Evolutionary conservation across 1,140 invertebrate genomes (phyloP), one percentile per base, ranked within the genome.

Genomic region (Epicauta chinensis): DNA sequence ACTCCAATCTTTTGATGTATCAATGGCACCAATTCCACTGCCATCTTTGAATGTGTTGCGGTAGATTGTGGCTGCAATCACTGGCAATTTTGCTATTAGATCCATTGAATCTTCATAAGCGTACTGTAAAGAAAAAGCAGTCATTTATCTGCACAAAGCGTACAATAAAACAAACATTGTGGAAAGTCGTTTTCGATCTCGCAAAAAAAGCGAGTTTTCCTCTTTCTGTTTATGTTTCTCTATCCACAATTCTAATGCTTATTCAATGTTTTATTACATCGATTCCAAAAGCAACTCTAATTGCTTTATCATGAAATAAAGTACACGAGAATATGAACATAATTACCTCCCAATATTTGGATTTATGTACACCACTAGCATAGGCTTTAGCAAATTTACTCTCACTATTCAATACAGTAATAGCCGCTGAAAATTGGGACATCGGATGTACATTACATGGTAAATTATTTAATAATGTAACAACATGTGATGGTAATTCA

Each of bases 1-100:
- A 45, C 86, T 86, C 91, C 91, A 94, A 73, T 94, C 91, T 59
- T 87, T 87, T 53, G 79, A 77, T 0, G 80, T 73, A 60, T 93
- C 87, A 59, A 93, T 89, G 0, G 87, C 82, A 12, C 85, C 84
- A 36, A 91, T 81, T 3, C 81, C 78, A 39, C 83, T 84, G 13
- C 88, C 88, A 58, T 87, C 83, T 36, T 77, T 73, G 70, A 84
- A 91, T 12, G 86, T 69, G 65, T 91, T 91, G 35, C 84, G 74
- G 70, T 94, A 94, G 53, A 94, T 93, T 1, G 88, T 87, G 2
- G 91, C 88, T n/a, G 91, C 91, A 4, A 94, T 77, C 1, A 88
- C 88, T 1, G 91, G 90, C 16, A 94, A 70, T 70, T 94, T 93
- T 12, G 91, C 90, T 60, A 94, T 91, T 45, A 93, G 69, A 67